Evolutionary conservation across 2,797 vertebrate genomes (phyloP), one percentile per base, ranked within the genome.

Genomic region (Hypotaenidia okinawae): DNA sequence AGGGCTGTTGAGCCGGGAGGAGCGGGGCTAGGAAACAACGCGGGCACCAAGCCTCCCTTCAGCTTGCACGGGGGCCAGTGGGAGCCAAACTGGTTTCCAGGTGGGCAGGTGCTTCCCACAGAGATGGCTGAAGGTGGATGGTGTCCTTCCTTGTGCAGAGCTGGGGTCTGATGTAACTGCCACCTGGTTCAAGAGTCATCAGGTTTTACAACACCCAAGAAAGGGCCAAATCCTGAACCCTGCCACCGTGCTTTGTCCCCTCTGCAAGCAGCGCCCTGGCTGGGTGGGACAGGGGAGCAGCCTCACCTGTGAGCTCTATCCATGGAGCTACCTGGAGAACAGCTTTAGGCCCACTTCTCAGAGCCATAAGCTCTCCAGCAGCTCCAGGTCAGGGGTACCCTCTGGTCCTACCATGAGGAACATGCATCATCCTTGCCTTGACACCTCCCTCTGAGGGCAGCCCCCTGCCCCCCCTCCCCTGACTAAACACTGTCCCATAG

Each of bases 231-330:
- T 16, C 13, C 27, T 6, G 24, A 88, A 10, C 9, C 18, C 33
- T 57, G 17, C 22, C 35, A 6, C 24, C 18, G 4, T 3, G 22
- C 27, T 0, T 2, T 4, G 6, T 41, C 67, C 70, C 23, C 45
- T 58, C 64, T 6, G 10, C 7, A 33, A 37, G 47, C 39, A 30
- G 52, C 2, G 0, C 2, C 2, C 5, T 33, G 47, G 58, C 58
- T 18, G 33, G 23, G 21, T 18, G 54, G 51, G 45, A 55, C 1
- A 3, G 23, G 27, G 58, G n/a, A 57, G 32, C 24, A 17, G 21
- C 30, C 24, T 76, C 35, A 33, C n/a, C 47, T 37, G 21, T 14
- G 59, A 85, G 52, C 24, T 49, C 39, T 1, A 2, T 1, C 63
- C 16, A 35, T 10, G 28, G 18, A 75, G 16, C 45, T 43, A 22